Conservation (phyloP, 1,140 invertebrate genomes). For the Papilio dardanus region DNA sequence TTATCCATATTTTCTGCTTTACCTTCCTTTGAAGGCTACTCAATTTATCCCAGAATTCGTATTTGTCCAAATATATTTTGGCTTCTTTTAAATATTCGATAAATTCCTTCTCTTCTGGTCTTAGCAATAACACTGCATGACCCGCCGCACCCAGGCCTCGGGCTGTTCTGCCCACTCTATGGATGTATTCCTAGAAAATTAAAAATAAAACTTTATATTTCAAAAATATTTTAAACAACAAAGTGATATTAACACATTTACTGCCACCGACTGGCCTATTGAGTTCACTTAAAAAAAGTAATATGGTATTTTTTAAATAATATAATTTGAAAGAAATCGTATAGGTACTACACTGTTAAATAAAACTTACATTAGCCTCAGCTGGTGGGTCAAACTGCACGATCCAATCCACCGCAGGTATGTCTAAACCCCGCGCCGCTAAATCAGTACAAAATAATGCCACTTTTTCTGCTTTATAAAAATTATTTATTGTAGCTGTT, state of each 20-base stretch:
- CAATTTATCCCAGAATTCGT: conserved; percentile 68
- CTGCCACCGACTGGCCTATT: not conserved
- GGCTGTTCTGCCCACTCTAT: conserved; percentile 96
- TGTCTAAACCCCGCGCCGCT: conserved; percentile 96
- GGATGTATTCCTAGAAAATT: conserved; percentile 88
- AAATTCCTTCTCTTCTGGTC: conserved; percentile 95
- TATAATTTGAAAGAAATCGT: too few species aligned
- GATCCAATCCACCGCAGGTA: conserved; percentile 98
- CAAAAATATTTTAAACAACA: not conserved
- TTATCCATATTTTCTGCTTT: not conserved
- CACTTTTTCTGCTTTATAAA: conserved; percentile 89
- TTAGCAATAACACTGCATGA: conserved; percentile 92
- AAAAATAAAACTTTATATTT: conserved; percentile 30
- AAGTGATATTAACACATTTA: not conserved
- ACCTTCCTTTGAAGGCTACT: conserved; percentile 68
- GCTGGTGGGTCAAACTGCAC: conserved; percentile 98
- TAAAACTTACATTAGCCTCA: conserved; percentile 91
- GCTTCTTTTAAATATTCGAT: conserved; percentile 93
- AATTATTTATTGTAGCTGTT: conserved; percentile 85
- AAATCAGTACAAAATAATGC: conserved; percentile 97
- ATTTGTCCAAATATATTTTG: conserved; percentile 87
- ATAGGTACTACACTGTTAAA: not conserved
- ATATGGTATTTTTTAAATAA: too few species aligned
- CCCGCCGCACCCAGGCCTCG: conserved; percentile 94
- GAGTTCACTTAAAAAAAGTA: not conserved